phyloP scores from a whole-genome alignment of 2,888 invertebrate species.

The Chironomus riparius region DNA sequence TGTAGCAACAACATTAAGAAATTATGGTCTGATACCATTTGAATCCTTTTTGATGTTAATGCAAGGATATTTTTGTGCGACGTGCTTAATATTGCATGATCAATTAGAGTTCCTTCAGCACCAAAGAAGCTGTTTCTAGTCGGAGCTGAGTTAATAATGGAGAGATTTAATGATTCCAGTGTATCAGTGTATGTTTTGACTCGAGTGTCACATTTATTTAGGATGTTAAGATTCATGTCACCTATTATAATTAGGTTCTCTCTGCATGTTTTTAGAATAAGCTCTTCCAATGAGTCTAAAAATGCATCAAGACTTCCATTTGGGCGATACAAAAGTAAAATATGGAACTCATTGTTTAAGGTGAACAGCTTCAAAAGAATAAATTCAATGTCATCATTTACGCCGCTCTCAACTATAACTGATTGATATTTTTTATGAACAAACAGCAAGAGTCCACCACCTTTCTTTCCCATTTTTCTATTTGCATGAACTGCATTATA shows the following conservation, averaged over 20 bases:
- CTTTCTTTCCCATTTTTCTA: background rate
- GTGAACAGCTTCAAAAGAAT: background rate
- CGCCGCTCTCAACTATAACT: background rate
- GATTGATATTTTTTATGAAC: background rate
- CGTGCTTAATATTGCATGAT: background rate
- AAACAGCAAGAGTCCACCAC: background rate
- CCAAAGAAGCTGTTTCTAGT: background rate
- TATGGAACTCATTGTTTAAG: background rate
- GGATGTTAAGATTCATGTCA: background rate
- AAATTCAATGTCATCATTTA: background rate
- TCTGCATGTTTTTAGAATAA: background rate
- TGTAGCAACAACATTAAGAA: background rate
- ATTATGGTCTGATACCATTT: background rate
- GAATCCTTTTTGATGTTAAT: background rate
- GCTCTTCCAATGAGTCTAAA: background rate
- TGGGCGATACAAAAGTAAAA: background rate
- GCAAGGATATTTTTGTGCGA: background rate
- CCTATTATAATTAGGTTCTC: background rate
- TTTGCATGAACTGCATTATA: background rate
- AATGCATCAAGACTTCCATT: background rate
- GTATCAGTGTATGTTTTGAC: background rate
- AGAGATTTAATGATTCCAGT: background rate
- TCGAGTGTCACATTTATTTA: background rate
- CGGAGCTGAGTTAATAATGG: background rate
- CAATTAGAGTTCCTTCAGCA: background rate